These are phyloP conservation scores for Drosophila jambulina DNA, from an alignment of 1,140 invertebrate genomes.

Conservation along the genomic window DNA sequence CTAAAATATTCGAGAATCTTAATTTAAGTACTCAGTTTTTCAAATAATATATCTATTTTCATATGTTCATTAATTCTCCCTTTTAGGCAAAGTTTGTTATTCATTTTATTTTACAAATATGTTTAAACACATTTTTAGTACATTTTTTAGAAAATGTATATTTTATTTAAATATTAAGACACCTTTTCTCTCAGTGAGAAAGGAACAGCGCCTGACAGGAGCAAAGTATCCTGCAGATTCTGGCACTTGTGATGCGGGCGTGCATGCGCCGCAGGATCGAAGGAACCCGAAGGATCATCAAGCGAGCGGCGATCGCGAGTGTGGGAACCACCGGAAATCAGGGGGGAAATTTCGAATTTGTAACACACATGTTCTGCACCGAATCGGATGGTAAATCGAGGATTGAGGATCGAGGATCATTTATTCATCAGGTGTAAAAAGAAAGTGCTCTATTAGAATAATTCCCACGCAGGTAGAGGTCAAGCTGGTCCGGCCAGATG, in stretches of 20 bases:
- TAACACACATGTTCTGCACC: constrained; percentile 71
- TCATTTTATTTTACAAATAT: neutral
- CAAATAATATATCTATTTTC: neutral
- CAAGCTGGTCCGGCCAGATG: constrained; percentile 25
- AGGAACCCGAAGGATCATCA: constrained; percentile 4
- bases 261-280: constrained; percentile 18
- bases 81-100: neutral
- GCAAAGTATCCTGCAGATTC: constrained; percentile 18
- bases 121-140: neutral
- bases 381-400: neutral
- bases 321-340: constrained; percentile 59
- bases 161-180: neutral
- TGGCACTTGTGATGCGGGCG: constrained; percentile 55
- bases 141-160: too few relatives aligned
- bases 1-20: too few relatives aligned
- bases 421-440: constrained; percentile 38
- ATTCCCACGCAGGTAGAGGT: constrained; percentile 40
- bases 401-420: neutral
- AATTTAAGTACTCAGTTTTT: too few relatives aligned
- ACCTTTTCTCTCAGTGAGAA: constrained; percentile 4
- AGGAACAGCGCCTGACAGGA: neutral
- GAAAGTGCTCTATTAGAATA: constrained; percentile 44
- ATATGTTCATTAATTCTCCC: neutral
- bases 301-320: constrained; percentile 8
- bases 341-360: constrained; percentile 59